Percentiles rank a stretch among this genome's conserved stretches.
Conservation (phyloP, 2,113 vertebrate genomes). For the Trachemys scripta region DNA sequence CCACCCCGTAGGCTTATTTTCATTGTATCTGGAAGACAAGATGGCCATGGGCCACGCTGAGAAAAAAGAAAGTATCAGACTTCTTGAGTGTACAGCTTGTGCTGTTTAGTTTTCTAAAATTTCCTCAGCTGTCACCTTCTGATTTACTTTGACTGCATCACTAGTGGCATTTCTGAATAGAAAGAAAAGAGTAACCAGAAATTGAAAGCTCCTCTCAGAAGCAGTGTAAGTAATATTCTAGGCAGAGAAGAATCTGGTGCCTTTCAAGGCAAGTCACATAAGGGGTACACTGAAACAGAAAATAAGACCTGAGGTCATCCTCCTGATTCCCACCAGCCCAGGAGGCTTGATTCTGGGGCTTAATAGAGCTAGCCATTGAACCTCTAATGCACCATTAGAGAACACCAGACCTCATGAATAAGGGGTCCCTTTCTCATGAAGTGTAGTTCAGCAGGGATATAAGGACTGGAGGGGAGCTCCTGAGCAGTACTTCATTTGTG, state of each 20-base stretch:
- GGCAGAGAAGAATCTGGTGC: not conserved
- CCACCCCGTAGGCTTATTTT: too few relatives aligned
- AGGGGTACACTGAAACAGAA: not conserved
- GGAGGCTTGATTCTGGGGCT: not conserved
- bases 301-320: not conserved
- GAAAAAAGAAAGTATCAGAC: not conserved
- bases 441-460: not conserved
- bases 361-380: not conserved
- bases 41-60: not conserved
- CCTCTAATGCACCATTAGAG: not conserved
- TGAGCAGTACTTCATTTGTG: too few relatives aligned
- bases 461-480: not conserved
- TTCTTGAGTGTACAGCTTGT: not conserved
- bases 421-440: not conserved
- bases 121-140: not conserved
- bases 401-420: not conserved
- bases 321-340: not conserved
- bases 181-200: too few relatives aligned
- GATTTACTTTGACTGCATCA: too few relatives aligned
- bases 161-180: too few relatives aligned
- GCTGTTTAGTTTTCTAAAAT: not conserved
- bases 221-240: not conserved
- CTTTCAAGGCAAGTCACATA: not conserved
- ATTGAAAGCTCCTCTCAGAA: not conserved
- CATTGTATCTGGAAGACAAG: not conserved